Evolutionary conservation across 1,140 invertebrate species (phyloP), one percentile per base, ranked within the genome.

Genomic region (Chlorops oryzae): DNA sequence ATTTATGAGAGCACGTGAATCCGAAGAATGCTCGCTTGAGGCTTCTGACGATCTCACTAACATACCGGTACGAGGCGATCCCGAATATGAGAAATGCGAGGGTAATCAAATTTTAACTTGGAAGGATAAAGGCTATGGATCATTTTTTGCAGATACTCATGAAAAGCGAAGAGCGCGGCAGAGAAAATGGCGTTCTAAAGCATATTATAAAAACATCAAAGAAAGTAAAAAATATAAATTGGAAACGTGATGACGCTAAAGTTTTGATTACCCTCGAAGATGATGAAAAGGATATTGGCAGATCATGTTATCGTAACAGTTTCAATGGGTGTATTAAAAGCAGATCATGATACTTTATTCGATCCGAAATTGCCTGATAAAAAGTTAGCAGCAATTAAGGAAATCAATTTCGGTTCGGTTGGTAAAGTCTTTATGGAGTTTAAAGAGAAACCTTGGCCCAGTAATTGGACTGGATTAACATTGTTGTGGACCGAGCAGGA

Each of bases 361-460:
- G 69, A 63, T 10, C 84, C 84, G 1, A 48, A 66, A n/a, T 57
- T 87, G 34, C 79, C 84, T 0, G 32, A 60, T 3, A 59, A 76
- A 13, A 87, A 86, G 72, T 60, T 79, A 1, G 73, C 75, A 42
- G 72, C 79, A 0, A 84, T 87, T 28, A 71, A 81, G 66, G 75
- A 74, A 20, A 61, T 89, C 2, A 78, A 78, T 9, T 80, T 87
- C 50, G 86, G 83, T 20, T 79, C 80, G 4, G 76, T 88, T 2
- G 78, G 86, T 61, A 90, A 90, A 72, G 79, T 93, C 40, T 89
- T 84, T 56, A 58, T 87, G 2, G 78, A 83, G 61, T 88, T 85
- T 59, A 65, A 76, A 1, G 62, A 76, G 32, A 72, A 69, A 39
- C 87, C 85, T 80, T 86, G 85, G 83, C 73, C 75, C 0, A 61